These are phyloP conservation scores for Danio jaintianensis DNA, from an alignment of 2,797 vertebrate genomes.

Conservation along the genomic window DNA sequence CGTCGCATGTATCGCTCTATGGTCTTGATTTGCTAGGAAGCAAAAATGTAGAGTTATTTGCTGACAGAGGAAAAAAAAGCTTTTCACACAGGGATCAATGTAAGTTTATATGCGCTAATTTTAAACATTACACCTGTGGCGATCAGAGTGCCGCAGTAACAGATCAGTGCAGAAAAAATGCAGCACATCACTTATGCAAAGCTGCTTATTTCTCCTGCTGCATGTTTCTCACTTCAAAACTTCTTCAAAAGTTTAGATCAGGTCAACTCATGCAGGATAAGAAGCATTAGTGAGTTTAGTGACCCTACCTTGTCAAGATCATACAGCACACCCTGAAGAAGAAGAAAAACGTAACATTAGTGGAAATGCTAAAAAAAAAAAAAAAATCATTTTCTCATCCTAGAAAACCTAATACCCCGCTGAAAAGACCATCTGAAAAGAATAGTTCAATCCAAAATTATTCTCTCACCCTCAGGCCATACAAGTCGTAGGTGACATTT, in stretches of 20 bases:
- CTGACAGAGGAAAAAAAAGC: not conserved
- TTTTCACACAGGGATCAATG: not conserved
- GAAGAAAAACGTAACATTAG: conserved; percentile 32
- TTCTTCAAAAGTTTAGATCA: not conserved
- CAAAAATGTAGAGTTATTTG: conserved; percentile 52
- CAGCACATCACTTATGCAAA: conserved; percentile 23
- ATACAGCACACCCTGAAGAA: conserved; percentile 90
- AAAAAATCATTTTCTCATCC: not conserved
- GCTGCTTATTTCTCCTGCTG: conserved; percentile 26
- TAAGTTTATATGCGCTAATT: not conserved
- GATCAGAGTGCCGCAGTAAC: conserved; percentile 24
- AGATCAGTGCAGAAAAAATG: not conserved
- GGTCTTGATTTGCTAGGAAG: conserved; percentile 94
- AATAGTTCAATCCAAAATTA: too few species aligned
- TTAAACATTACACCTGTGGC: conserved; percentile 19
- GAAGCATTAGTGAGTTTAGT: conserved; percentile 40
- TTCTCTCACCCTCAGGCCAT: too few species aligned
- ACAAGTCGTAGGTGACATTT: too few species aligned
- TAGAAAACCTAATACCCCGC: not conserved
- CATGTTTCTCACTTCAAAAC: not conserved
- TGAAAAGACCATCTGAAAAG: not conserved
- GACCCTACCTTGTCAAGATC: conserved; percentile 95
- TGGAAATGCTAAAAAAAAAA: not conserved
- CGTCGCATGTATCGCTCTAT: conserved; percentile 96
- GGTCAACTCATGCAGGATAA: conserved; percentile 9